Conservation (phyloP, 2,113 vertebrate species). For the Prinia subflava region DNA sequence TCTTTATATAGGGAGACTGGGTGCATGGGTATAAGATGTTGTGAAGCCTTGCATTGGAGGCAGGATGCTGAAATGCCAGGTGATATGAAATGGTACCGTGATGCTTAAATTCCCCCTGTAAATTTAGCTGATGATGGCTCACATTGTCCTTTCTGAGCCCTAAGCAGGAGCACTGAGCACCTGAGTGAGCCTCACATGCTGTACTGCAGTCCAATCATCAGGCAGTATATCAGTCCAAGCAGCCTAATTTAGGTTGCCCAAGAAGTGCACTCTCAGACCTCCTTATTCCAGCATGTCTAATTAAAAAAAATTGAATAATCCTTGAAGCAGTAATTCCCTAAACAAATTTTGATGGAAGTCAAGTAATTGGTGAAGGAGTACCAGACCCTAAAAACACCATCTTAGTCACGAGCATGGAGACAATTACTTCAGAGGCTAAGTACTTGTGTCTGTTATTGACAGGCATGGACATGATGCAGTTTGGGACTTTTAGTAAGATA, state of each 20-base stretch:
- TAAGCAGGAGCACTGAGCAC: background rate
- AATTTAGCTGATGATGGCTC: background rate
- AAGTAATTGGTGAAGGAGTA: background rate
- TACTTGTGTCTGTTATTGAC: background rate
- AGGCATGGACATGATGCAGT: background rate
- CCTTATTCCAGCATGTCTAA: background rate
- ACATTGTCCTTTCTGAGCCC: background rate
- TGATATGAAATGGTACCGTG: background rate
- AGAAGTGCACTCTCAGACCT: accelerated
- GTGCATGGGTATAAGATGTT: accelerated
- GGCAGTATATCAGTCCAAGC: background rate
- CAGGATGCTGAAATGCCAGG: background rate
- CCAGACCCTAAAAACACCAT: background rate
- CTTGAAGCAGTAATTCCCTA: background rate
- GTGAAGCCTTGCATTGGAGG: background rate
- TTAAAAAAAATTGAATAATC: background rate
- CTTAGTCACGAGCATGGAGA: background rate
- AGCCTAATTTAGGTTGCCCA: background rate
- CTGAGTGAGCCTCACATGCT: background rate
- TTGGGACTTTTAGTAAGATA: background rate
- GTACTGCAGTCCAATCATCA: background rate
- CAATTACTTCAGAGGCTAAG: background rate
- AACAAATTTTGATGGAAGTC: background rate
- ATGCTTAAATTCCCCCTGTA: background rate
- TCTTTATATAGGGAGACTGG: background rate